Evolutionary conservation across 1,140 invertebrate genomes (phyloP), one percentile per base, ranked within the genome.

Genomic region (Trigoniulus corallinus): DNA sequence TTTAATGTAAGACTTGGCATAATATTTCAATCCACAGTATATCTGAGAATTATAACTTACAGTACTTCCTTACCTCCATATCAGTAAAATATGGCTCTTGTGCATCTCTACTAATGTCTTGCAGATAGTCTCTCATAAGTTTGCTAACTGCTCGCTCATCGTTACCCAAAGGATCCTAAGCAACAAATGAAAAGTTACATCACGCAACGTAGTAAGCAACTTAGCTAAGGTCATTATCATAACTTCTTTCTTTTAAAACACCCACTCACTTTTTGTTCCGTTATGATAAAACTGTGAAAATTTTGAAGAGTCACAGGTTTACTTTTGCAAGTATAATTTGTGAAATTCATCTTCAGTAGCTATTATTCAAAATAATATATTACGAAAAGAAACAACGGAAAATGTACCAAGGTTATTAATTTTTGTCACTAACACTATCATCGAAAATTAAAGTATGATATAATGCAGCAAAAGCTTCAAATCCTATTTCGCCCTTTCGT

Each of bases 381-480:
- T 45, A 64, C 60, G 42, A 57, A 54, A 34, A 60, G 57, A 45
- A 64, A 56, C 59, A 34, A 7, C 15, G 15, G 29, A 7, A 7
- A 34, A 34, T 7, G 7, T 34, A 7, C 60, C 54, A 40, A 61
- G 58, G 18, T 55, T 45, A 47, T 48, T 51, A 47, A 54, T 50
- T 48, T 50, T 47, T 41, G 43, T 53, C 43, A 61, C 62, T 59
- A 59, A 70, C 67, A 53, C 62, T 54, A 13, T 79, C 75, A 62
- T 86, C 81, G 69, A 85, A 79, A 57, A 94, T 78, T 0, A 95
- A 63, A 61, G 83, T 87, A 58, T 91, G 80, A 62, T 92, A 92
- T 1, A 95, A 68, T 22, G 74, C 67, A 26, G 82, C 76, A 70
- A 96, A 96, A 61, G 89, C 87, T 66, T 94, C 88, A 69, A 92